Conservation (phyloP, 1,140 invertebrate genomes). For the Coboldia fuscipes region DNA sequence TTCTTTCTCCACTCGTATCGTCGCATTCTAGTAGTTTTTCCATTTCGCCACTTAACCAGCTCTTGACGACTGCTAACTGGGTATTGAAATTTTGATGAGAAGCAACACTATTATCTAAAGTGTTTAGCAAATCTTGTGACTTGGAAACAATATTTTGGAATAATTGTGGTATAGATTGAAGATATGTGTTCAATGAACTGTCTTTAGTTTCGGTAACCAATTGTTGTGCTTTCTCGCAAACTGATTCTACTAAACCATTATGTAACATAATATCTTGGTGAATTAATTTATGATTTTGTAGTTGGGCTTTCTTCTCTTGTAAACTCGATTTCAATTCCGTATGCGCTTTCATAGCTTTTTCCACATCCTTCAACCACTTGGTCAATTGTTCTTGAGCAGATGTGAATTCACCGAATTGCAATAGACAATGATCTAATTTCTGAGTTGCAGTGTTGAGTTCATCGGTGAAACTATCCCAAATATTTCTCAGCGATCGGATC, state of each 20-base stretch:
- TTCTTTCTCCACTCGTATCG: conserved; percentile 59
- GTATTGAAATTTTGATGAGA: conserved; percentile 62
- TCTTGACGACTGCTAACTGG: conserved; percentile 45
- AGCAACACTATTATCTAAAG: conserved; percentile 66
- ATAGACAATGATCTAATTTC: conserved; percentile 69
- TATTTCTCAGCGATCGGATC: conserved; percentile 53
- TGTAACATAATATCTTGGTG: conserved; percentile 90
- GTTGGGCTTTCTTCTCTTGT: conserved; percentile 82
- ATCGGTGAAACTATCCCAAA: conserved; percentile 77
- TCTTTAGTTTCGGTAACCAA: conserved; percentile 78
- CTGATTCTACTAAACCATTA: conserved; percentile 67
- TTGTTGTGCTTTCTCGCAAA: conserved; percentile 79
- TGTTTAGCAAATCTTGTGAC: conserved; percentile 64
- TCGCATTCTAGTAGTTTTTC: conserved; percentile 55
- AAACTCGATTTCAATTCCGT: conserved; percentile 76
- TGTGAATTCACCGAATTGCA: conserved; percentile 75
- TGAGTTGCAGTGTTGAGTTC: conserved; percentile 53
- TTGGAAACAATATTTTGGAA: conserved; percentile 75
- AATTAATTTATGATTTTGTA: conserved; percentile 86
- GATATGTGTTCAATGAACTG: conserved; percentile 59
- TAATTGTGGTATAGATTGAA: conserved; percentile 72
- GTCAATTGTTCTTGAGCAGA: conserved; percentile 75
- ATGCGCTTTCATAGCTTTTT: conserved; percentile 75
- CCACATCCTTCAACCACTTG: conserved; percentile 79
- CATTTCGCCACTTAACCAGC: conserved; percentile 56